Base-by-base conservation (phyloP, 2,797 vertebrate species). In the Phoxinus dragarum region DNA sequence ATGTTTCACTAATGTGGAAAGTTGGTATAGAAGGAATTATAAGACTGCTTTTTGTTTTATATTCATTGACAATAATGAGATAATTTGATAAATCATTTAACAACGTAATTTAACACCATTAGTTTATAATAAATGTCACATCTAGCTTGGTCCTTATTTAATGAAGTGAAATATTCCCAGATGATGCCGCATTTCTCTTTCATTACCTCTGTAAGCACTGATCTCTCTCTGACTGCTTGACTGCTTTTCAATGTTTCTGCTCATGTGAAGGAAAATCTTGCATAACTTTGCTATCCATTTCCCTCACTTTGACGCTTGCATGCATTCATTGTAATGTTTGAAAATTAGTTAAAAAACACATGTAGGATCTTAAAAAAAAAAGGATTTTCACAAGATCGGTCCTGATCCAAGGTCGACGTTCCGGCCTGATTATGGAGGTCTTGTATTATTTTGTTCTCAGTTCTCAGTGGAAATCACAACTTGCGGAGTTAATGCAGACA, bases 391-490 rank as follows among this genome's bases (percentile, higher is more conserved):
- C 73, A 54, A 79, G 59, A 34, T 66, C 77, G 19, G 23, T 44
- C n/a, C 38, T 4, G 9, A 42, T 66, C 66, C 59, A 66, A 52
- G 71, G 44, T 66, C 3, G 11, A 52, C 1, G 6, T 34, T 83
- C n/a, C 56, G 1, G 6, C 5, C 40, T 66, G 21, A 75, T 66
- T 84, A 31, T 38, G n/a, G 23, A 47, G 16, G 27, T 79, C n/a
- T 66, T 73, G 54, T 56, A 14, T 82, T 34, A 3, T 82, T 81
- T 59, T 47, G 11, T 82, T 82, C n/a, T 19, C 14, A 47, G n/a
- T 36, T 66, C 81, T 82, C 40, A 23, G 34, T 68, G 59, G 42
- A 73, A 74, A 83, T 83, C 72, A 66, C 59, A 12, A 19, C 72
- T 75, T 66, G 81, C 0, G 1, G 61, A 83, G 21, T 66, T 75